These are phyloP conservation scores for Aphodius granarius DNA, from an alignment of 2,888 invertebrate genomes.

Conservation along the genomic window DNA sequence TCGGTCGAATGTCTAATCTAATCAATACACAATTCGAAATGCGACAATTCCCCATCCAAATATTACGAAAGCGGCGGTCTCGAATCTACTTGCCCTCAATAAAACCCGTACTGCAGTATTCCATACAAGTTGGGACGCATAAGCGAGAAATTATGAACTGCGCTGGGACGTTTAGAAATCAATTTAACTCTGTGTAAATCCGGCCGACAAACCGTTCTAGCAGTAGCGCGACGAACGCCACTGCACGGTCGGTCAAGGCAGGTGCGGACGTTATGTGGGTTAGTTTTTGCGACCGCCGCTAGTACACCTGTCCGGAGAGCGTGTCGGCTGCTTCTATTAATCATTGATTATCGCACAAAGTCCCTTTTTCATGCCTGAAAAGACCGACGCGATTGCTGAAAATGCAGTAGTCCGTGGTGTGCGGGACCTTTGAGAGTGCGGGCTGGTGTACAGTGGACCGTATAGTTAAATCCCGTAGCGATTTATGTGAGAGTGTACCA, in stretches of 20 bases:
- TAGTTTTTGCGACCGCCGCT: slow-evolving; percentile 36
- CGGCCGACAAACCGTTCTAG: not conserved
- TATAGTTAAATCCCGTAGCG: slow-evolving; percentile 20
- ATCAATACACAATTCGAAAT: not conserved
- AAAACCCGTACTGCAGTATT: not conserved
- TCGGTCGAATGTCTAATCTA: not conserved
- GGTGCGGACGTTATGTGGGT: slow-evolving; percentile 31
- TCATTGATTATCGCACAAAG: slow-evolving; percentile 48
- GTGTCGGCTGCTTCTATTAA: slow-evolving; percentile 49
- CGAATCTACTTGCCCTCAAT: not conserved
- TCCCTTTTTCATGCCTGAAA: slow-evolving; percentile 10
- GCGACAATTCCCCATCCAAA: not conserved
- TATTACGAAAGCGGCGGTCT: not conserved
- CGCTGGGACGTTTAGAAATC: not conserved
- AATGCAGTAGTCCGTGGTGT: slow-evolving; percentile 19
- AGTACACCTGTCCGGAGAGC: slow-evolving; percentile 43
- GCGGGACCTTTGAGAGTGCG: slow-evolving; percentile 11
- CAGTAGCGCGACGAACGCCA: slow-evolving; percentile 23
- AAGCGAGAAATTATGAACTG: not conserved
- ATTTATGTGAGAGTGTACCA: slow-evolving; percentile 26
- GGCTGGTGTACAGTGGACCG: slow-evolving; percentile 10
- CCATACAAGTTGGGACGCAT: not conserved
- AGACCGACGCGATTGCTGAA: slow-evolving; percentile 1
- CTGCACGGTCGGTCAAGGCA: slow-evolving; percentile 27
- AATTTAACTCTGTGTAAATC: not conserved